Percentiles rank a stretch among this genome's conserved stretches.
phyloP scores from a whole-genome alignment of 2,113 vertebrate genomes.

The Delphinus delphis region DNA sequence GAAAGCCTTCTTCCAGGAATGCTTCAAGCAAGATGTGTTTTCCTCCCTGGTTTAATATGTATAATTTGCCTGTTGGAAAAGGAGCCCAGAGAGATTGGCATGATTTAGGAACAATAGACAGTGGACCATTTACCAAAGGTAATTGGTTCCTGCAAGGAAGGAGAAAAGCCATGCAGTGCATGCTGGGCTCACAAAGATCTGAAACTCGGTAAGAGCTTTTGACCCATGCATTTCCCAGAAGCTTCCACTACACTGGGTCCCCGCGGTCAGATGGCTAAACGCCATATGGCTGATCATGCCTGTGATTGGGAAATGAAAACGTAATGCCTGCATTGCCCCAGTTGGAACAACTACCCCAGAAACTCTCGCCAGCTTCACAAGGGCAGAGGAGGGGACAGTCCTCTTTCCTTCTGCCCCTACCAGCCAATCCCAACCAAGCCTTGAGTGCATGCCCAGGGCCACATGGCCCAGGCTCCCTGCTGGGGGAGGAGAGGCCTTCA shows the following conservation, averaged over 20 bases:
- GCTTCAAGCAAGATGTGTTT: not conserved
- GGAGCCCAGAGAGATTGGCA: not conserved
- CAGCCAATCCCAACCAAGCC: not conserved
- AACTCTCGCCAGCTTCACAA: not conserved
- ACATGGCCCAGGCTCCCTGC: not conserved
- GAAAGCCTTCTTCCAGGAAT: slow-evolving; percentile 42
- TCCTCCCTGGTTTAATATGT: not conserved
- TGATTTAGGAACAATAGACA: slow-evolving; percentile 39
- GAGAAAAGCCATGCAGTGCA: not conserved
- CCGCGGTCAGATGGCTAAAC: not conserved
- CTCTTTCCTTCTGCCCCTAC: not conserved
- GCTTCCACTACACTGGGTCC: not conserved
- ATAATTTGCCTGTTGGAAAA: slow-evolving; percentile 37
- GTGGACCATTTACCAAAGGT: not conserved
- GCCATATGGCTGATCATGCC: not conserved
- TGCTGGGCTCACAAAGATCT: not conserved
- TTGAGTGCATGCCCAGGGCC: not conserved
- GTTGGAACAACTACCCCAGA: not conserved
- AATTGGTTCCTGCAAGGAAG: not conserved
- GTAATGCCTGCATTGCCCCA: not conserved
- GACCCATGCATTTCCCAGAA: not conserved
- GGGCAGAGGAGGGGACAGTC: too few relatives aligned
- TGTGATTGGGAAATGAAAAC: not conserved
- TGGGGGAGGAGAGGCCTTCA: not conserved
- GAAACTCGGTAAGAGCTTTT: not conserved